Percentiles rank a stretch among this genome's conserved stretches.
Conservation (phyloP, 2,888 invertebrate species). For the Phyto melanocephala region DNA sequence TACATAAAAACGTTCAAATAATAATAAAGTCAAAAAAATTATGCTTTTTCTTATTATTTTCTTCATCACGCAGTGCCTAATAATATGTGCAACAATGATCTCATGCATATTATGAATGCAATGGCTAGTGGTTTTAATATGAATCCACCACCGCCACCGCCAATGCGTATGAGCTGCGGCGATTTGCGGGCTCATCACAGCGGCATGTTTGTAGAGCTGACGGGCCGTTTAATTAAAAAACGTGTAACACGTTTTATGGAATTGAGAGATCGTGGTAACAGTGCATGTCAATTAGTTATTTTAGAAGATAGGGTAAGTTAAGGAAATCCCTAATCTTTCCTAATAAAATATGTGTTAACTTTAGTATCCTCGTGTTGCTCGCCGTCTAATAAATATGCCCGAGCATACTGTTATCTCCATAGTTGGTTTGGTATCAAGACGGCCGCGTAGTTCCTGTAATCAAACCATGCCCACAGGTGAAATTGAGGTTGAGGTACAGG, state of each 20-base stretch:
- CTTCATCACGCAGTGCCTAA: conserved; percentile 36
- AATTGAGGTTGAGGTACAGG: conserved; percentile 78
- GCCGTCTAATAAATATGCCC: conserved; percentile 78
- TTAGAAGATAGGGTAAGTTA: conserved; percentile 73
- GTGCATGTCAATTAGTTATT: conserved; percentile 81
- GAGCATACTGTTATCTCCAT: conserved; percentile 77
- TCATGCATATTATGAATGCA: conserved; percentile 75
- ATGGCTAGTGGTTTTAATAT: conserved; percentile 76
- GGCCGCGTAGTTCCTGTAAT: conserved; percentile 77
- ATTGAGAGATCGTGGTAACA: conserved; percentile 83
- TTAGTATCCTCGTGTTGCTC: conserved; percentile 76
- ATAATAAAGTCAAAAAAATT: too few species aligned
- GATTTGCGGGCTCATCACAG: conserved; percentile 80
- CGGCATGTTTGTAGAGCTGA: conserved; percentile 81
- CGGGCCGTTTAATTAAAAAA: conserved; percentile 83
- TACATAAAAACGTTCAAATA: too few species aligned
- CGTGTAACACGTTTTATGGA: conserved; percentile 82
- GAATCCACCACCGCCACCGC: conserved; percentile 77
- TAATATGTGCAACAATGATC: conserved; percentile 68
- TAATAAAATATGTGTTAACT: neutral
- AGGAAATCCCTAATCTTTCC: neutral
- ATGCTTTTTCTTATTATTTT: neutral
- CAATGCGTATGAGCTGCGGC: conserved; percentile 80
- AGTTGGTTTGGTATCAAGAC: conserved; percentile 75
- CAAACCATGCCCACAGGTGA: conserved; percentile 79